These are phyloP conservation scores for Plagodis pulveraria DNA, from an alignment of 2,888 invertebrate species.

Conservation along the genomic window DNA sequence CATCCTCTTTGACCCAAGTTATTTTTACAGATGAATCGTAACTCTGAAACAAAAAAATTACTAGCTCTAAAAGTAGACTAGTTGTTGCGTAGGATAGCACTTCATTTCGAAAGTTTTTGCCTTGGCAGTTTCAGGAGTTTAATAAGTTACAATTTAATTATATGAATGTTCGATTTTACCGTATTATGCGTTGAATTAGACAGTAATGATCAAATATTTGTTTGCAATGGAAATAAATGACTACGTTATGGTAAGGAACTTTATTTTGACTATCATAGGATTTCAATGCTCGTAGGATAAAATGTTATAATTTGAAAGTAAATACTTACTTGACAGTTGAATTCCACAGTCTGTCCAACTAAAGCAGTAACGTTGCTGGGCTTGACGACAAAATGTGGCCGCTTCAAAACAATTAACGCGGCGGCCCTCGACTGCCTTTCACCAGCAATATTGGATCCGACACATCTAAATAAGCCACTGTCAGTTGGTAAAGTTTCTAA, in stretches of 20 bases:
- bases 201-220: too few species aligned
- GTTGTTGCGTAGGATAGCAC: too few species aligned
- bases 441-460: conserved; percentile 96
- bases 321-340: conserved; percentile 89
- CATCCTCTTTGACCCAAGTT: conserved; percentile 80
- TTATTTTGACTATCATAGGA: too few species aligned
- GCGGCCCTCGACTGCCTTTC: conserved; percentile 92
- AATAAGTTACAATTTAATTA: too few species aligned
- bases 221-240: too few species aligned
- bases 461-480: conserved; percentile 95
- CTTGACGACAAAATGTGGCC: conserved; percentile 93
- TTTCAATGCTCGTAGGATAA: too few species aligned
- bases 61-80: too few species aligned
- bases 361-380: conserved; percentile 94
- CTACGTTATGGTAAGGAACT: too few species aligned
- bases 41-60: conserved; percentile 60
- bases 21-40: conserved; percentile 77
- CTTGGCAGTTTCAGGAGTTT: too few species aligned
- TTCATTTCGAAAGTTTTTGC: too few species aligned
- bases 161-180: too few species aligned
- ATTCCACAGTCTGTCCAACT: conserved; percentile 93
- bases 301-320: background rate
- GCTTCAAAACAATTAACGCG: conserved; percentile 93
- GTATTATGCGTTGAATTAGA: too few species aligned
- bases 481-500: conserved; percentile 94